A percentile compares a stretch with the other conserved stretches of the same genome.
Conservation (phyloP, 2,888 invertebrate genomes). For the Exocentrus adspersus region DNA sequence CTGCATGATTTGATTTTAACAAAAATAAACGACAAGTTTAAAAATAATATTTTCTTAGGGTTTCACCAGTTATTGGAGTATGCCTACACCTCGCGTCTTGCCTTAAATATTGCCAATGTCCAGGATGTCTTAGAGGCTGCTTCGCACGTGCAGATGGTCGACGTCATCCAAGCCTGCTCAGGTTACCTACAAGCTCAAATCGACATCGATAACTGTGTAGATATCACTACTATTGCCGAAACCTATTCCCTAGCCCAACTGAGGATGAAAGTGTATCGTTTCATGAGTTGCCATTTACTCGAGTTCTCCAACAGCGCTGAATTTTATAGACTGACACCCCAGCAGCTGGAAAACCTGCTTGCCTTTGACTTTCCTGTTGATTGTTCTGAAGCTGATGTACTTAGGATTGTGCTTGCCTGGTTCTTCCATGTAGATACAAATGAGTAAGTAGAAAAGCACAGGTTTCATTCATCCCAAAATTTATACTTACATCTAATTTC, state of each 20-base stretch:
- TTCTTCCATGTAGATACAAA: slow-evolving; percentile 63
- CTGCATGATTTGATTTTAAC: too few species aligned
- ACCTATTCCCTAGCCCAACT: slow-evolving; percentile 72
- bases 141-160: slow-evolving; percentile 72
- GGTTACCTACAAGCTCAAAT: slow-evolving; percentile 74
- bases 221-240: slow-evolving; percentile 75
- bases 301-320: slow-evolving; percentile 71
- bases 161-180: slow-evolving; percentile 74
- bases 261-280: slow-evolving; percentile 70
- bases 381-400: slow-evolving; percentile 71
- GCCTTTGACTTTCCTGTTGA: slow-evolving; percentile 76
- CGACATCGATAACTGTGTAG: slow-evolving; percentile 77
- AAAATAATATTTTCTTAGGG: slow-evolving; percentile 52
- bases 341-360: slow-evolving; percentile 71
- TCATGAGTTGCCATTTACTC: slow-evolving; percentile 72
- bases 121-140: slow-evolving; percentile 77
- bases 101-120: slow-evolving; percentile 69
- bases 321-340: slow-evolving; percentile 69
- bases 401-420: slow-evolving; percentile 71
- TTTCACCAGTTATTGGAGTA: slow-evolving; percentile 73
- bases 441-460: slow-evolving; percentile 56
- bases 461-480: too few species aligned
- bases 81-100: slow-evolving; percentile 74
- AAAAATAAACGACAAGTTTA: too few species aligned
- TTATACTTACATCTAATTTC: slow-evolving; percentile 41